Conservation (phyloP, 2,888 invertebrate genomes). For the Scaptomyza tumidula region DNA sequence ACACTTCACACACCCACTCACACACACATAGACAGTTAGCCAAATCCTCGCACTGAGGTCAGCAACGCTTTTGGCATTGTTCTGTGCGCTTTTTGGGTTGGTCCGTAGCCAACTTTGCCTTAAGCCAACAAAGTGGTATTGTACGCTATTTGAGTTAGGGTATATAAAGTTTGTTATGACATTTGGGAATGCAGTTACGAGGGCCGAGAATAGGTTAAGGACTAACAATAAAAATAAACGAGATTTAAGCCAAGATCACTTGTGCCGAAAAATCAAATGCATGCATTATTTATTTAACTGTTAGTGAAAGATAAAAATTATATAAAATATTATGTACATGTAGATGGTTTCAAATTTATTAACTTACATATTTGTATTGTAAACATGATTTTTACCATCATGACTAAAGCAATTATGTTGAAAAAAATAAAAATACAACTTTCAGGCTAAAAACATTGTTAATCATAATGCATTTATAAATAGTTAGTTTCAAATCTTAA, state of each 20-base stretch:
- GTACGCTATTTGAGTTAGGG: constrained; percentile 17
- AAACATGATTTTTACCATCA: no score
- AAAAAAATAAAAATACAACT: no score
- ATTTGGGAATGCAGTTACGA: not conserved
- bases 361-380: no score
- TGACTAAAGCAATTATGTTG: no score
- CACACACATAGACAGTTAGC: constrained; percentile 15
- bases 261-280: not conserved
- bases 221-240: not conserved
- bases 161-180: constrained; percentile 22
- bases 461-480: no score
- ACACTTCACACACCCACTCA: constrained; percentile 21
- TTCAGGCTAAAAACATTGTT: no score
- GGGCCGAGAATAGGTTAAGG: not conserved
- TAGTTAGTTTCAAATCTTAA: no score
- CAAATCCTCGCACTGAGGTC: constrained; percentile 55
- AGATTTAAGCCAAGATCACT: not conserved
- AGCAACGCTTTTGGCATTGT: constrained; percentile 59
- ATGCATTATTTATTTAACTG: not conserved
- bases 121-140: constrained; percentile 30
- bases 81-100: constrained; percentile 54
- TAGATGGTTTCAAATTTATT: not conserved
- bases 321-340: no score
- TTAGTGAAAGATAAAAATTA: not conserved
- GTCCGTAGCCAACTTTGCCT: constrained; percentile 37